phyloP scores from a whole-genome alignment of 2,113 vertebrate genomes.

The Pseudonaja textilis region DNA sequence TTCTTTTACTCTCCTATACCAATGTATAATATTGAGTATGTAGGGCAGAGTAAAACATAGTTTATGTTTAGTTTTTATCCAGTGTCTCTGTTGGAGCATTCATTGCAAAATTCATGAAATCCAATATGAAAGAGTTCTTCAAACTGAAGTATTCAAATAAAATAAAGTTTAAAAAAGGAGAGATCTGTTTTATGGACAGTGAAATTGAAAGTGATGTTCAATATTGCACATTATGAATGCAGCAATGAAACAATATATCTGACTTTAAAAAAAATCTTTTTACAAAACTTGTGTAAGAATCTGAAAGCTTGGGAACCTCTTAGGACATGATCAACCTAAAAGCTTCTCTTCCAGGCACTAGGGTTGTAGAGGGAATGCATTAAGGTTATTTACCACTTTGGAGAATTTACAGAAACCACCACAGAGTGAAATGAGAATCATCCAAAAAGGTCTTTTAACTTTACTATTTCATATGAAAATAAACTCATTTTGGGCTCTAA shows the following conservation, averaged over 20 bases:
- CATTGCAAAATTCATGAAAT: constrained; percentile 45
- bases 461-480: constrained; percentile 46
- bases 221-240: constrained; percentile 38
- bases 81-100: constrained; percentile 15
- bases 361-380: constrained; percentile 39
- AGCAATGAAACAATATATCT: constrained; percentile 55
- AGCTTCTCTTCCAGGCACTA: constrained; percentile 45
- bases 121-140: neutral
- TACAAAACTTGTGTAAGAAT: constrained; percentile 50
- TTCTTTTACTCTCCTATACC: neutral
- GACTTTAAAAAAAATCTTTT: constrained; percentile 49
- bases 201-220: constrained; percentile 62
- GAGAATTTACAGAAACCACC: constrained; percentile 39
- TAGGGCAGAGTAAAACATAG: neutral
- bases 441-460: constrained; percentile 32
- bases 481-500: constrained; percentile 25
- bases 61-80: neutral
- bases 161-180: constrained; percentile 64
- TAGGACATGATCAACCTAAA: constrained; percentile 55
- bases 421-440: constrained; percentile 28
- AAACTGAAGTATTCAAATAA: constrained; percentile 3
- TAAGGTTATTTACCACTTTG: constrained; percentile 51
- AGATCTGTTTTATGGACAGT: constrained; percentile 61
- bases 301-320: constrained; percentile 61
- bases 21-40: neutral